Conservation (phyloP, 2,888 invertebrate genomes). For the Herminia tarsipennalis region DNA sequence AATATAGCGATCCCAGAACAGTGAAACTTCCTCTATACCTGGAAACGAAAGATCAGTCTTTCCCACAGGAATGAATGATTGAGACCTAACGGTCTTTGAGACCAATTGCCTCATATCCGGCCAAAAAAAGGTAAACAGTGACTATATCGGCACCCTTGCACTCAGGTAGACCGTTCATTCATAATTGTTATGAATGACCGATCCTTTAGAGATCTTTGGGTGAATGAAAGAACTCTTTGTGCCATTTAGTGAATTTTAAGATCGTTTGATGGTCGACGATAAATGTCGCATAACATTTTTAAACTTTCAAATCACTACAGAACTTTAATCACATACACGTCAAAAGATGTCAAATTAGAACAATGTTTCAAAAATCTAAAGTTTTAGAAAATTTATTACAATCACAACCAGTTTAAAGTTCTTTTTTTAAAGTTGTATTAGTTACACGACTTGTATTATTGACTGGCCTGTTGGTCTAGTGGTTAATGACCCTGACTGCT, state of each 20-base stretch:
- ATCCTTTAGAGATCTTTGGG: slow-evolving; percentile 43
- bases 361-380: too few relatives aligned
- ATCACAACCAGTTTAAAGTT: too few relatives aligned
- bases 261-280: too few relatives aligned
- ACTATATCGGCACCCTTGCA: slow-evolving; percentile 51
- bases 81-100: slow-evolving; percentile 70
- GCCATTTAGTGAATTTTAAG: not conserved
- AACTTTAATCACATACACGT: too few relatives aligned
- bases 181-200: slow-evolving; percentile 74
- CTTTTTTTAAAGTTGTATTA: too few relatives aligned
- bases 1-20: not conserved
- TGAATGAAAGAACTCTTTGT: not conserved
- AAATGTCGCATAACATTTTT: too few relatives aligned
- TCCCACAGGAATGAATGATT: slow-evolving; percentile 49
- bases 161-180: slow-evolving; percentile 74
- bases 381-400: too few relatives aligned
- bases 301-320: too few relatives aligned
- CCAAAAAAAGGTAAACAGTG: slow-evolving; percentile 62
- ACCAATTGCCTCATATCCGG: slow-evolving; percentile 78
- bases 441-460: too few relatives aligned
- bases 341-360: too few relatives aligned
- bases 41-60: slow-evolving; percentile 29
- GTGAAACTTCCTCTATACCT: slow-evolving; percentile 18
- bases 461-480: too few relatives aligned
- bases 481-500: too few relatives aligned